phyloP scores from a whole-genome alignment of 2,113 vertebrate species.

The Trogon surrucura region DNA sequence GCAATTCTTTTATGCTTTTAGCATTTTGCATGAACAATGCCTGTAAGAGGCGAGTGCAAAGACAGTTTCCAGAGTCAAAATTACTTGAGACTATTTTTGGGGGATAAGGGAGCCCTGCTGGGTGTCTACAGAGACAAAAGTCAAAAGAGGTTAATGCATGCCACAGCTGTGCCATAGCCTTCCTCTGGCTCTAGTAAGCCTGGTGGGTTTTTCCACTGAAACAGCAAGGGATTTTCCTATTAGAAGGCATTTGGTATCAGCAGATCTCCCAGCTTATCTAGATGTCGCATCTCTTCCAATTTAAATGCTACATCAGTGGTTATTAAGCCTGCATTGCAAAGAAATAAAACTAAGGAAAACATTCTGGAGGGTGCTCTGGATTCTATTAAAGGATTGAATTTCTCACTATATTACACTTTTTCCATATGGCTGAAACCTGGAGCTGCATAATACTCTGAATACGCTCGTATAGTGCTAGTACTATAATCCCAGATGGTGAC shows the following conservation, averaged over 20 bases:
- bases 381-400: conserved; percentile 68
- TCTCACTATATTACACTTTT: conserved; percentile 56
- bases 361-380: conserved; percentile 60
- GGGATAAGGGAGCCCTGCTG: not conserved
- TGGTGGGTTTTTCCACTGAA: conserved; percentile 56
- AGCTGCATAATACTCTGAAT: conserved; percentile 1
- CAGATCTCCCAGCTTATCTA: conserved; percentile 63
- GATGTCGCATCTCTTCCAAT: conserved; percentile 53
- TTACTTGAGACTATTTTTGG: not conserved
- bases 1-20: not conserved
- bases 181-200: conserved; percentile 23
- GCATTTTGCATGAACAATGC: not conserved
- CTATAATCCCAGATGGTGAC: conserved; percentile 59
- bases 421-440: conserved; percentile 55
- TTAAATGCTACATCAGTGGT: conserved; percentile 49
- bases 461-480: not conserved
- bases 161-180: conserved; percentile 39
- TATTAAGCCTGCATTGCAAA: conserved; percentile 38
- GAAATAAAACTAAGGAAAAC: conserved; percentile 57
- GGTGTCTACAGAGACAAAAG: conserved; percentile 7
- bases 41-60: not conserved
- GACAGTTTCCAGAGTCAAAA: not conserved
- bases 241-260: conserved; percentile 38
- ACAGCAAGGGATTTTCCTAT: conserved; percentile 57
- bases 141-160: conserved; percentile 49